Percentiles rank a stretch among this genome's conserved stretches.
Evolutionary conservation across 2,888 invertebrate genomes (phyloP).

Genomic region (Platynereis dumerilii): DNA sequence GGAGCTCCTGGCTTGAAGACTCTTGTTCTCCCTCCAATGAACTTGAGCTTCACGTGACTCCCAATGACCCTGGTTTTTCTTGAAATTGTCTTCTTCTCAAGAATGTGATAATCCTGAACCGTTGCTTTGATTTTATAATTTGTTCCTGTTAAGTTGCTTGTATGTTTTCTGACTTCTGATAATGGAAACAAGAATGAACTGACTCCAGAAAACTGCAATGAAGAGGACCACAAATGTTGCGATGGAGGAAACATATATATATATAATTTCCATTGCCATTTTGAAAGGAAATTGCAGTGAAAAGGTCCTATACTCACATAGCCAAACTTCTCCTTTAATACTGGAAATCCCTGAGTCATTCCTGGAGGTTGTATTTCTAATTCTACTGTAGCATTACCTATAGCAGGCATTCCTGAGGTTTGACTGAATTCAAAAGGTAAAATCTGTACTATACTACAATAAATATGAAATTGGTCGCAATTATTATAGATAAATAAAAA

Average conservation of each 20-base stretch:
- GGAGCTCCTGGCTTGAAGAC: constrained; percentile 96
- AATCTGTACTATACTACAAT: too few species aligned
- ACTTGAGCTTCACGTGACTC: constrained; percentile 80
- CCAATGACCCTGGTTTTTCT: constrained; percentile 72
- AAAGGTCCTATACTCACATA: too few species aligned
- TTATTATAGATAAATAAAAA: too few species aligned
- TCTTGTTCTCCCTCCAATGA: constrained; percentile 88
- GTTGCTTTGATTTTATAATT: constrained; percentile 54
- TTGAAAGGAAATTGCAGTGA: too few species aligned
- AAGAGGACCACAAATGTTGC: too few species aligned
- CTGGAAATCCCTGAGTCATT: background rate
- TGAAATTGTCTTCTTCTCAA: background rate
- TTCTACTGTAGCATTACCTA: constrained; percentile 19
- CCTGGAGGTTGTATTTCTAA: constrained; percentile 18
- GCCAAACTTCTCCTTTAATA: constrained; percentile 3
- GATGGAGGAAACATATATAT: too few species aligned
- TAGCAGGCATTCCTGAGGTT: constrained; percentile 1
- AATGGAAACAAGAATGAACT: constrained; percentile 23
- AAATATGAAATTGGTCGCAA: background rate
- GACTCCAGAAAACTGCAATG: constrained; percentile 27
- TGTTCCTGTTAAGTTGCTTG: constrained; percentile 36
- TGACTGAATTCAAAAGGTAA: constrained; percentile 4
- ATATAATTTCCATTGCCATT: background rate
- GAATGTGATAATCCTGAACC: constrained; percentile 56
- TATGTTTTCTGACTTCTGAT: constrained; percentile 11